These are phyloP conservation scores for Siniperca knerii DNA, from an alignment of 2,113 vertebrate species.

Conservation along the genomic window DNA sequence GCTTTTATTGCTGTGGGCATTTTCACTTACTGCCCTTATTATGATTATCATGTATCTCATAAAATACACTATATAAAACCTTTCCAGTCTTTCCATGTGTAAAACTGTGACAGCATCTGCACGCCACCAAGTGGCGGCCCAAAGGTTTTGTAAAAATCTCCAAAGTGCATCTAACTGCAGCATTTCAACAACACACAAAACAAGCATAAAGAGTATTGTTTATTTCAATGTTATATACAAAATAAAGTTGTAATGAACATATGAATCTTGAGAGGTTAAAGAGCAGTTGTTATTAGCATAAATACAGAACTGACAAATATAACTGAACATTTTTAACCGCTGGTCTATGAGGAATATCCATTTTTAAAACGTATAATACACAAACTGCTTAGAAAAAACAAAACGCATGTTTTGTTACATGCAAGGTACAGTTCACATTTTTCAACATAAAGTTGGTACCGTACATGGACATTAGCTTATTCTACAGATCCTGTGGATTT, in stretches of 20 bases:
- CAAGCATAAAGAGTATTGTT: constrained; percentile 23
- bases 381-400: not conserved
- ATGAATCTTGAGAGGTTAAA: constrained; percentile 18
- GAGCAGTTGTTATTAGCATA: constrained; percentile 18
- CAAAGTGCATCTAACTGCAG: not conserved
- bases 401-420: not conserved
- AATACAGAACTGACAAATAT: constrained; percentile 19
- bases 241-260: constrained; percentile 36
- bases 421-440: not conserved
- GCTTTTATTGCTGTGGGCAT: not conserved
- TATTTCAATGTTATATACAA: constrained; percentile 61
- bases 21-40: not conserved
- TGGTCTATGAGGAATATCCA: not conserved
- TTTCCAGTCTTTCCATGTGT: not conserved
- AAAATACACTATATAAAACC: constrained; percentile 17
- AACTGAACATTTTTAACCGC: constrained; percentile 11
- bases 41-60: constrained; percentile 6
- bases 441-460: not conserved
- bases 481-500: not conserved
- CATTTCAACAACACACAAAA: not conserved
- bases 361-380: constrained; percentile 27
- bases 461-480: not conserved
- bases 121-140: constrained; percentile 65
- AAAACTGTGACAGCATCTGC: constrained; percentile 12
- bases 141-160: not conserved